Base-by-base conservation (phyloP, 2,113 vertebrate genomes). In the Fukomys damarensis region DNA sequence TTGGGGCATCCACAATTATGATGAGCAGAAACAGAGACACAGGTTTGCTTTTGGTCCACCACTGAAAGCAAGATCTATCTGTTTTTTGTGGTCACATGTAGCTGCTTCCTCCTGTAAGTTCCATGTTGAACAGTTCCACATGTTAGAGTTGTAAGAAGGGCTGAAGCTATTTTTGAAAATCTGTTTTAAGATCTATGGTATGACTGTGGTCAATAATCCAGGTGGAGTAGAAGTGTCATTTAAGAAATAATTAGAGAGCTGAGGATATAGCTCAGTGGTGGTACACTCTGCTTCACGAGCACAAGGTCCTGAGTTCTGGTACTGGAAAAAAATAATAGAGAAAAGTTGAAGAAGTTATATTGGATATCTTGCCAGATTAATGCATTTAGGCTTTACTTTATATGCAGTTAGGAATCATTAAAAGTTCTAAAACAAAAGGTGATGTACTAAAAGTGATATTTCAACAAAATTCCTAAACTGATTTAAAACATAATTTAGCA, bases 381-480 rank as follows among this genome's bases (percentile, higher is more conserved):
- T 17, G 28, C 49, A 85, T 76, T 94, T 94, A 84, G 41, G 38
- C 7, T 93, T 88, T 85, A 68, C 86, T 89, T 92, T 94, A 35
- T 66, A 66, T 81, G 54, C 43, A 72, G 38, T 77, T 65, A 74
- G 30, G 32, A 76, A 70, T 20, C 70, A 95, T 12, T 85, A 49
- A 49, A 74, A 54, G 0, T 95, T 91, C 10, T 82, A 91, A 63
- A 93, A 16, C 9, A 94, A 94, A 85, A 68, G 0, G 74, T 59
- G n/a, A 72, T 13, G 72, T 52, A 63, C 65, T 49, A 9, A 87
- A 95, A 91, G 3, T 13, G 3, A 43, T 70, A 41, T 76, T 94
- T 94, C 52, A 72, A 66, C 46, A 91, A 80, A 95, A 77, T 59
- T 76, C 24, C 70, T 22, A n/a, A 4, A 80, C 46, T 86, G 30